phyloP scores from a whole-genome alignment of 2,797 vertebrate genomes.

The Acestrorhynchus altus region DNA sequence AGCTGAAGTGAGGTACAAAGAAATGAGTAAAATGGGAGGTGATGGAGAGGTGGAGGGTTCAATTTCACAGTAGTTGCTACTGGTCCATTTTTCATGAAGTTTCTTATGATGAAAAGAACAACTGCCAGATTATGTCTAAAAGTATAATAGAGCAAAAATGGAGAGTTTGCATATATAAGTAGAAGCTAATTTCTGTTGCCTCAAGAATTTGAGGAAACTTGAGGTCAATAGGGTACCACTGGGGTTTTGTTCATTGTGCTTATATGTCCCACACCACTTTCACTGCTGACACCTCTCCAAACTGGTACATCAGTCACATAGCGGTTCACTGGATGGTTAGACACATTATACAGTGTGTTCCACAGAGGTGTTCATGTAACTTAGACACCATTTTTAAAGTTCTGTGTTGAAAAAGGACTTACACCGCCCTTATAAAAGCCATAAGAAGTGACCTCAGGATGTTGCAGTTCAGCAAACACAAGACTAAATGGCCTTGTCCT shows the following conservation, averaged over 20 bases:
- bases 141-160: too few species aligned
- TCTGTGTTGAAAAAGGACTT: slow-evolving; percentile 30
- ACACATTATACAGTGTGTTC: not conserved
- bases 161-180: too few species aligned
- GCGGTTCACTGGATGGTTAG: not conserved
- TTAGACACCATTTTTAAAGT: not conserved
- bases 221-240: slow-evolving; percentile 18
- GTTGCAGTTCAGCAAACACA: slow-evolving; percentile 61
- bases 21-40: too few species aligned
- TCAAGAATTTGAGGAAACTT: slow-evolving; percentile 26
- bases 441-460: slow-evolving; percentile 31
- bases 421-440: slow-evolving; percentile 37
- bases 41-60: too few species aligned
- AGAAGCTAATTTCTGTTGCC: not conserved
- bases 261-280: slow-evolving; percentile 33
- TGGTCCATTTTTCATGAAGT: too few species aligned
- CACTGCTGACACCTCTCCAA: slow-evolving; percentile 33
- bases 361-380: not conserved
- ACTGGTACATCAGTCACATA: slow-evolving; percentile 18
- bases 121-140: too few species aligned
- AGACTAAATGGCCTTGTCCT: slow-evolving; percentile 48
- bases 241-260: slow-evolving; percentile 24
- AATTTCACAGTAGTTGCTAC: too few species aligned
- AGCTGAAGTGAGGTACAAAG: too few species aligned
- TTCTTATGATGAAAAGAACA: too few species aligned